Base-by-base conservation (phyloP, 1,140 invertebrate genomes). In the Diabrotica undecimpunctata region DNA sequence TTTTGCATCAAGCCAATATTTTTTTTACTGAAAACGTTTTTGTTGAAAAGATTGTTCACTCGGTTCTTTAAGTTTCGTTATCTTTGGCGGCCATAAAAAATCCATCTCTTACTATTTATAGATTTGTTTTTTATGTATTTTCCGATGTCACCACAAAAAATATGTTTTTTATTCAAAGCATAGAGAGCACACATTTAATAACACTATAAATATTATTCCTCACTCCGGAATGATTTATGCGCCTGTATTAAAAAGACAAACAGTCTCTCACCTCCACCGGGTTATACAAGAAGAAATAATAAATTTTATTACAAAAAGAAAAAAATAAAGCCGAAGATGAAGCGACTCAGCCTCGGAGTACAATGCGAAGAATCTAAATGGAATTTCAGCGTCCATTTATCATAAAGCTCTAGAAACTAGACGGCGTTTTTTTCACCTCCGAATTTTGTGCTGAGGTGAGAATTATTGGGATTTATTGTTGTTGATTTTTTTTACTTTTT, bases 301-400 rank as follows among this genome's bases (percentile, higher is more conserved):
- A 60, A 60, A 60, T 60, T 60, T 50, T 50, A 60, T 60, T 39
- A 51, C 46, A 60, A n/a, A 46, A 60, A 60, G 41, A 46, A 60
- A 60, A 60, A 60, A 60, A 60, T 50, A 46, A 60, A 60, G 25
- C 58, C 39, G 58, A 60, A 8, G 41, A 46, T n/a, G 41, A 54
- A 60, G 38, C 41, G 58, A 60, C 38, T 60, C 58, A 13, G 58
- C n/a, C 14, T 60, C 25, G 12, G 14, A 60, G 39, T 38, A 60
- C 58, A 60, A 60, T 60, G 58, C 58, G 8, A 51, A 60, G 58
- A 60, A 60, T 60, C 46, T 38, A 60, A 60, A 60, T 60, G 58
- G 58, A 60, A 60, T 60, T 60, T 60, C 58, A 60, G 35, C n/a
- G 58, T 50, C 58, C 58, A 60, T 60, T 60, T 60, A 60, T 60